Base-by-base conservation (phyloP, 1,140 invertebrate species). In the Maconellicoccus hirsutus region DNA sequence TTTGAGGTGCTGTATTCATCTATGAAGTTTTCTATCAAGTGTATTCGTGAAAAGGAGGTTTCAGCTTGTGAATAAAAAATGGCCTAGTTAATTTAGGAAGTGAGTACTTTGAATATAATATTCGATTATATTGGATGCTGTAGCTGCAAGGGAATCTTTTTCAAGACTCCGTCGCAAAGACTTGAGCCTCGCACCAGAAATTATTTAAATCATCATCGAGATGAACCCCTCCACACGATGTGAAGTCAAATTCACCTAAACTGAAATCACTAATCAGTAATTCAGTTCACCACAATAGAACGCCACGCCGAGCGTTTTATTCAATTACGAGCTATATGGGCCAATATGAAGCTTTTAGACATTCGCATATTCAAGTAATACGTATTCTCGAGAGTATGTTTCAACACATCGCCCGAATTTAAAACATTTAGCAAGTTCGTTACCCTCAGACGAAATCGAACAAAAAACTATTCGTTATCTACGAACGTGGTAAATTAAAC, bases 321-420 rank as follows among this genome's bases (percentile, higher is more conserved):
- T 52, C 42, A 52, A 52, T 52, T 52, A 52, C 42, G n/a, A 52
- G 16, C n/a, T 52, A 52, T 52, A 52, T 52, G n/a, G 42, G 42
- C 42, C 6, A 8, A 52, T 52, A 52, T 52, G 10, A 52, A 3
- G 6, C 16, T 52, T 16, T 2, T 52, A 52, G n/a, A 52, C 42
- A 16, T 52, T 52, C n/a, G 42, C 42, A 52, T 52, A 52, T 16
- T 52, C 3, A 52, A 52, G 16, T 52, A 52, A 16, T 19, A 16
- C n/a, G 6, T 52, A 52, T 52, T 19, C 42, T 52, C 42, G n/a
- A 52, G 42, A 52, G 12, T 52, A 52, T 52, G 6, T 52, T 52
- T 52, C 10, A 52, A 16, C 42, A 52, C 42, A 8, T 12, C 3
- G n/a, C 42, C 16, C 3, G 42, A 52, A 52, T 52, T 8, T 16